These are phyloP conservation scores for Anguilla pacifica DNA, from an alignment of 2,797 vertebrate species.

Conservation along the genomic window DNA sequence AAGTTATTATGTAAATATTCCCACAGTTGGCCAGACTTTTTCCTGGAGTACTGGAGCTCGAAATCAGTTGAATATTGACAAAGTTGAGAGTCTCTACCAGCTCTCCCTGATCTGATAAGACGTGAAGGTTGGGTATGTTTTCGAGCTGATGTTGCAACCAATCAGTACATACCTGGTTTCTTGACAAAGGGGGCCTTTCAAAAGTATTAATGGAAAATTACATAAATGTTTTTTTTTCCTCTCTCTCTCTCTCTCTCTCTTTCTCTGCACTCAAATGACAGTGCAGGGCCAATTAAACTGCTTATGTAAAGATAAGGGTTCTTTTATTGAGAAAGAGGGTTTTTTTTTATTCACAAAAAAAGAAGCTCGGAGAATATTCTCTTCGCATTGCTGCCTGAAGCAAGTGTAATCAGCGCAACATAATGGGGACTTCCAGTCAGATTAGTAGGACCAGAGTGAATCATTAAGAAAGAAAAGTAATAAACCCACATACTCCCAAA, in stretches of 20 bases:
- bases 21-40: conserved; percentile 52
- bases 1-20: conserved; percentile 41
- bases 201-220: conserved; percentile 51
- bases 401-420: background rate
- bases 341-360: conserved; percentile 49
- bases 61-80: conserved; percentile 46
- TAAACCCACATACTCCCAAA: background rate
- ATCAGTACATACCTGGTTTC: conserved; percentile 32
- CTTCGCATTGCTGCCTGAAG: conserved; percentile 11
- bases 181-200: conserved; percentile 53
- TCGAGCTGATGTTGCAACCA: conserved; percentile 41
- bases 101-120: conserved; percentile 46
- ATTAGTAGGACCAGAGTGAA: background rate
- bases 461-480: background rate
- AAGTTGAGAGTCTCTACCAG: conserved; percentile 39
- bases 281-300: conserved; percentile 64
- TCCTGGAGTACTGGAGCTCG: conserved; percentile 47
- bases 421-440: background rate
- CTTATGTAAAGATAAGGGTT: conserved; percentile 55
- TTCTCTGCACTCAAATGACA: conserved; percentile 44
- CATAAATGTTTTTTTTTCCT: conserved; percentile 48
- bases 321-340: conserved; percentile 61
- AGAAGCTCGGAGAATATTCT: conserved; percentile 42
- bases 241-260: conserved; percentile 30
- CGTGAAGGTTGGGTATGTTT: conserved; percentile 43